Conservation (phyloP, 2,888 invertebrate genomes). For the Clunio marinus region DNA sequence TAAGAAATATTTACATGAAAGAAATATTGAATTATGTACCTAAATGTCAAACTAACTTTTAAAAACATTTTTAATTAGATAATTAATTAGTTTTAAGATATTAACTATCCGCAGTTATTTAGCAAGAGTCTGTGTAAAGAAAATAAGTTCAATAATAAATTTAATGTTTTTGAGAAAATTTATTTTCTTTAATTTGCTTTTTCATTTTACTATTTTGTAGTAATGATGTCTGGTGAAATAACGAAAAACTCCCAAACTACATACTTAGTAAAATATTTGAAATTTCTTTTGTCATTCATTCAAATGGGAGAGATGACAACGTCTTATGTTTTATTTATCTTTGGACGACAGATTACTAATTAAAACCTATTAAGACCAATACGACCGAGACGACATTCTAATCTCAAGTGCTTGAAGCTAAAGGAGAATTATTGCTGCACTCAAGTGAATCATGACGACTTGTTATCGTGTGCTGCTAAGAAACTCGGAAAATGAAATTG, state of each 20-base stretch:
- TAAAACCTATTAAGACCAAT: constrained; percentile 23
- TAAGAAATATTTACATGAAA: too few relatives aligned
- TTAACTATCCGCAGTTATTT: too few relatives aligned
- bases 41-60: neutral
- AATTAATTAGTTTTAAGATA: too few relatives aligned
- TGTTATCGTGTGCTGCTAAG: constrained; percentile 25
- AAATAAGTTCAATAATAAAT: neutral
- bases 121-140: neutral
- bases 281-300: neutral
- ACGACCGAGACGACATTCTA: constrained; percentile 11
- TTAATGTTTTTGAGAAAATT: too few relatives aligned
- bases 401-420: constrained; percentile 6
- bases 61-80: too few relatives aligned
- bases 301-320: neutral
- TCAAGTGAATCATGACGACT: constrained; percentile 37
- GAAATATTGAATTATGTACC: neutral
- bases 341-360: constrained; percentile 39
- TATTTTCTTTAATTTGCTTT: too few relatives aligned
- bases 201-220: too few relatives aligned
- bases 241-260: too few relatives aligned
- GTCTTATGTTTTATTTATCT: constrained; percentile 23
- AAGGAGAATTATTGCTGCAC: constrained; percentile 21
- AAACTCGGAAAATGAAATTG: neutral
- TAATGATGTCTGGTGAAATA: too few relatives aligned
- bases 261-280: too few relatives aligned